Conservation (phyloP, 2,888 invertebrate species). For the Syrphus vitripennis region DNA sequence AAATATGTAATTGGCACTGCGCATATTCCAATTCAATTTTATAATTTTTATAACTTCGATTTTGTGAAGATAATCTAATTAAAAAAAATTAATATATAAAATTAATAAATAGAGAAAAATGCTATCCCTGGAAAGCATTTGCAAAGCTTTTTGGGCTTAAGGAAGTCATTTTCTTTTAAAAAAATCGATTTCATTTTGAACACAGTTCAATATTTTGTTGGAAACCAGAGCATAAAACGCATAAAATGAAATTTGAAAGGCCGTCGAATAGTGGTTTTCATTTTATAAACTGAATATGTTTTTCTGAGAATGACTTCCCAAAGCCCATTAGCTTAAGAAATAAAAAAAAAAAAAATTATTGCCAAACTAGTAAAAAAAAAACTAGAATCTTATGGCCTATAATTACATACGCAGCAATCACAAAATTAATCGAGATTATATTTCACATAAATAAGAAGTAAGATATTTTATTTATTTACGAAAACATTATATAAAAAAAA, state of each 20-base stretch:
- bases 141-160: neutral
- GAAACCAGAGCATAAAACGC: neutral
- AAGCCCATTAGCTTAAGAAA: neutral
- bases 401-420: conserved; percentile 44
- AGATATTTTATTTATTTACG: conserved; percentile 31
- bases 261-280: neutral
- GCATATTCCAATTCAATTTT: conserved; percentile 6
- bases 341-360: neutral
- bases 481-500: conserved; percentile 34
- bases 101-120: no score
- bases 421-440: conserved; percentile 54
- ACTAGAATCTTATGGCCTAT: conserved; percentile 3
- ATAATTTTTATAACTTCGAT: conserved; percentile 9
- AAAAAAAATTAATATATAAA: neutral
- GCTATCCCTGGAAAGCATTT: neutral
- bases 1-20: neutral
- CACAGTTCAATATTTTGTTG: neutral
- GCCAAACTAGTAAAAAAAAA: conserved; percentile 14
- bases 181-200: neutral
- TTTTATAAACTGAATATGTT: neutral
- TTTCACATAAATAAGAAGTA: conserved; percentile 32
- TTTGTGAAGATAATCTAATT: neutral
- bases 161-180: neutral
- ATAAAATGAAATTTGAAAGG: neutral
- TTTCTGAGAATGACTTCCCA: neutral